Base-by-base conservation (phyloP, 1,140 invertebrate genomes). In the Caenorhabditis briggsae region DNA sequence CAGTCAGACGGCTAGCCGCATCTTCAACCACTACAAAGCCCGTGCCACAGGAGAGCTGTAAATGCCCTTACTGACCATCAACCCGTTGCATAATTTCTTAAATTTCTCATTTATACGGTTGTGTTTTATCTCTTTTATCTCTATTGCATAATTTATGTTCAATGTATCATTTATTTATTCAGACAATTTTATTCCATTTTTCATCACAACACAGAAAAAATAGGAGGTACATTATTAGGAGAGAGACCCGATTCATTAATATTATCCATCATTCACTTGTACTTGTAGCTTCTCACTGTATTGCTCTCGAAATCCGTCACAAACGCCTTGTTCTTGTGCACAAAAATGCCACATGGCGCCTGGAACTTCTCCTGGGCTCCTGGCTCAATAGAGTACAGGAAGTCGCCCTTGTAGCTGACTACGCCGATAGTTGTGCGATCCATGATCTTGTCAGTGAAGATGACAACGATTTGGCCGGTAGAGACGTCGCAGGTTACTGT, bases 21-120 rank as follows among this genome's bases (percentile, higher is more conserved):
- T 78, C 83, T 85, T 86, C 78, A 53, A 89, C 7, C 59, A 88
- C 83, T 87, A 87, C 48, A 88, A 88, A 61, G 83, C 41, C 14
- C 46, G 78, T 14, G 85, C 85, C 55, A 82, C 85, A 20, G 85
- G 74, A 53, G 84, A 65, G 16, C 58, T 83, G 7, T 83, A 41
- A 83, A 33, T 33, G 1, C 3, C 33, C 33, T 3, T 33, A 33
- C n/a, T n/a, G n/a, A n/a, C n/a, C n/a, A n/a, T n/a, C 33, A 33
- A 33, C 33, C 33, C 33, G 33, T 33, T 33, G 33, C 33, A 33
- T 33, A 33, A 33, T 3, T 33, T 33, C 33, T 33, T 33, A 33
- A n/a, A 33, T 33, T 33, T 33, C 33, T 33, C 33, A 33, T 33
- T 33, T 33, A 3, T 33, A 33, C 33, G 33, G 33, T 33, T 33